Conservation (phyloP, 2,888 invertebrate genomes). For the Anaspis maculata region DNA sequence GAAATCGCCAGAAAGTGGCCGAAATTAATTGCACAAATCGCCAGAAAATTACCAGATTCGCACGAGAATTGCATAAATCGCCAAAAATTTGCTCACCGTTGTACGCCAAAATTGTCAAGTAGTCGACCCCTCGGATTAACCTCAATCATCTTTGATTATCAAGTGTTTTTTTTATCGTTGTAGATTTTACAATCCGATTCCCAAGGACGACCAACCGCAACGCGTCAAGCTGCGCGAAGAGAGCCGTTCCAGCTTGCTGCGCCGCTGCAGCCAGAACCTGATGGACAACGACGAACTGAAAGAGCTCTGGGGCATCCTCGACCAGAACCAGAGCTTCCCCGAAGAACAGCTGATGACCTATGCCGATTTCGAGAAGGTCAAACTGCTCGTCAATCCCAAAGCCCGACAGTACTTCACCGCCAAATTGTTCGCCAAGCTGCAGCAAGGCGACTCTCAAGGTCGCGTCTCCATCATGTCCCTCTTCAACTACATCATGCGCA, state of each 20-base stretch:
- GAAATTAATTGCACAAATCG: no score
- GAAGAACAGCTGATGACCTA: constrained; percentile 84
- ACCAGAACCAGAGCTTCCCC: constrained; percentile 67
- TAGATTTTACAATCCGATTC: constrained; percentile 72
- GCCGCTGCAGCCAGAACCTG: constrained; percentile 74
- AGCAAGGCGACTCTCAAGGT: constrained; percentile 78
- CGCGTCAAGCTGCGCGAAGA: constrained; percentile 80
- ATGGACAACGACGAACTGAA: constrained; percentile 80
- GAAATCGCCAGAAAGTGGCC: no score
- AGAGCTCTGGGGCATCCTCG: constrained; percentile 74
- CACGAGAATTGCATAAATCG: no score
- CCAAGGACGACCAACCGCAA: constrained; percentile 66
- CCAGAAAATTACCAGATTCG: no score
- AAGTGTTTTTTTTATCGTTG: no score
- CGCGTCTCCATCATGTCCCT: constrained; percentile 81
- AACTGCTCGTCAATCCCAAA: constrained; percentile 56
- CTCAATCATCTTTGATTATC: no score
- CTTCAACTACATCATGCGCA: constrained; percentile 92
- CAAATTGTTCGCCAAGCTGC: constrained; percentile 78
- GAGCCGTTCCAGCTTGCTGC: constrained; percentile 78
- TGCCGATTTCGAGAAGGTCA: constrained; percentile 74
- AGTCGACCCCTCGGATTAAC: no score
- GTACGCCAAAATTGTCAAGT: no score
- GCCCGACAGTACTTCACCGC: constrained; percentile 68
- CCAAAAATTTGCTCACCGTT: no score